These are phyloP conservation scores for Euproctis similis DNA, from an alignment of 2,888 invertebrate genomes.

Conservation along the genomic window DNA sequence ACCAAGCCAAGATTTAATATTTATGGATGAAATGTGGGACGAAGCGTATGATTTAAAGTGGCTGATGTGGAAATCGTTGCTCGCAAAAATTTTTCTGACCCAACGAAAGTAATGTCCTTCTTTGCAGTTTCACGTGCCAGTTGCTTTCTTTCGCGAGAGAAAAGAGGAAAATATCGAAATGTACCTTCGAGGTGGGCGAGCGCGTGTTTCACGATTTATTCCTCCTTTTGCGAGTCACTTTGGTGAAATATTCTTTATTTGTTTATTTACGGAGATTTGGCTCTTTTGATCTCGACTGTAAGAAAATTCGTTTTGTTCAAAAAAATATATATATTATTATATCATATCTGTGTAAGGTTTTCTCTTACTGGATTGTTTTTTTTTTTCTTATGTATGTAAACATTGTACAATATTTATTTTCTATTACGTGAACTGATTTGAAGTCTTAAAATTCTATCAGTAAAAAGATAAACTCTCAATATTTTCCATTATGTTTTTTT, in stretches of 20 bases:
- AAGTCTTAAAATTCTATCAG: too few relatives aligned
- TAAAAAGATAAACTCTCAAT: too few relatives aligned
- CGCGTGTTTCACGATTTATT: conserved; percentile 62
- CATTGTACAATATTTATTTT: too few relatives aligned
- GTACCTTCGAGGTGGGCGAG: conserved; percentile 59
- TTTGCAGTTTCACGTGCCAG: conserved; percentile 68
- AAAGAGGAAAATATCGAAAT: conserved; percentile 56
- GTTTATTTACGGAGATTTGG: conserved; percentile 66
- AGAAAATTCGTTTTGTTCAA: conserved; percentile 49
- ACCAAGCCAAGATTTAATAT: conserved; percentile 71
- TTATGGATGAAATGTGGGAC: conserved; percentile 74
- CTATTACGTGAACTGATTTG: too few relatives aligned
- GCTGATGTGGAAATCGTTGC: conserved; percentile 71
- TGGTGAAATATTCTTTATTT: conserved; percentile 63
- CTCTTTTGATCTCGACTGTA: conserved; percentile 65
- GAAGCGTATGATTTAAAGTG: conserved; percentile 72
- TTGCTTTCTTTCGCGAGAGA: conserved; percentile 65
- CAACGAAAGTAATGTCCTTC: conserved; percentile 68
- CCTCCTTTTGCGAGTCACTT: conserved; percentile 56
- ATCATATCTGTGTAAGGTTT: conserved; percentile 33
- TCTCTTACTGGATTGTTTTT: too few relatives aligned
- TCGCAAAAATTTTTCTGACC: conserved; percentile 72
- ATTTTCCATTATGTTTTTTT: too few relatives aligned
- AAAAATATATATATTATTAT: too few relatives aligned
- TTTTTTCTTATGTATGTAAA: too few relatives aligned